phyloP scores from a whole-genome alignment of 1,140 invertebrate genomes.

The Harlomillsia oculata region DNA sequence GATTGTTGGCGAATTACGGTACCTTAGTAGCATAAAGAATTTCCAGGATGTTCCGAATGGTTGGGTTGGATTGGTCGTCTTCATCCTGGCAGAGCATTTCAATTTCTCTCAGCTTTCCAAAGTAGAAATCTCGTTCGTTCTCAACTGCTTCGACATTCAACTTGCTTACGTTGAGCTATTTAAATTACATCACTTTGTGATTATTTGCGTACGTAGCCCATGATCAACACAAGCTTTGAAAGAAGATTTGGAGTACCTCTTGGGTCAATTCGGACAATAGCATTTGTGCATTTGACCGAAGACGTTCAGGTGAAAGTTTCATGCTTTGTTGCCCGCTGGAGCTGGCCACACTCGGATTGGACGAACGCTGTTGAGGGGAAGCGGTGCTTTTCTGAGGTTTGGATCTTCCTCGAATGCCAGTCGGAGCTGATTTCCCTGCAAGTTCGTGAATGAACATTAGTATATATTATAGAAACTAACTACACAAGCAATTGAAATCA shows the following conservation, averaged over 20 bases:
- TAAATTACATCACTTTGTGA: no score
- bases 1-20: no score
- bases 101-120: conserved; percentile 94
- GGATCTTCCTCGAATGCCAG: conserved; percentile 36
- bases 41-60: conserved; percentile 75
- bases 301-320: no score
- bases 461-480: no score
- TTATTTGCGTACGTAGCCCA: no score
- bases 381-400: no score
- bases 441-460: no score
- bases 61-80: conserved; percentile 62
- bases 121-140: conserved; percentile 98
- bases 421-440: conserved; percentile 38
- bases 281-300: no score
- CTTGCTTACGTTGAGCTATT: conserved; percentile 71
- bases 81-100: conserved; percentile 96
- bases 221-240: conserved; percentile 19
- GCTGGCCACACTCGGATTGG: no score
- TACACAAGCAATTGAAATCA: conserved; percentile 39
- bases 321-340: no score
- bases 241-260: conserved; percentile 30
- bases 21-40: conserved; percentile 98
- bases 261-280: conserved; percentile 48
- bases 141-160: conserved; percentile 85
- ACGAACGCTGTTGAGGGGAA: no score